These are phyloP conservation scores for Drosophila subquinaria DNA, from an alignment of 2,888 invertebrate species.

Conservation along the genomic window DNA sequence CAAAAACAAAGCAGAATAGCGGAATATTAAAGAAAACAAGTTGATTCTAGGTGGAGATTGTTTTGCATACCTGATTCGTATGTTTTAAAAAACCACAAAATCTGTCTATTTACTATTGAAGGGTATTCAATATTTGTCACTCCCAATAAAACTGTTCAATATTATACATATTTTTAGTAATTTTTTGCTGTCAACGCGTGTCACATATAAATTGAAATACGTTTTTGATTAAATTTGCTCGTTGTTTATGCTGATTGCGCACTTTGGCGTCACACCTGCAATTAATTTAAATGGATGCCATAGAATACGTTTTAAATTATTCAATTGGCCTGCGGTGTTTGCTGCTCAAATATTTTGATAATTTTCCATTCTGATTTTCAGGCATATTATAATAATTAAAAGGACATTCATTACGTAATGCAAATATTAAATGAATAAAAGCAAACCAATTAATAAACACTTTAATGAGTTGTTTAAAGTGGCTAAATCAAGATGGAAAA, in stretches of 20 bases:
- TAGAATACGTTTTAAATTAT: slow-evolving; percentile 62
- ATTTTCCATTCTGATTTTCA: slow-evolving; percentile 10
- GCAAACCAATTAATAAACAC: slow-evolving; percentile 19
- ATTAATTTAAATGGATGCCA: slow-evolving; percentile 68
- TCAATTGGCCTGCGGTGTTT: slow-evolving; percentile 26
- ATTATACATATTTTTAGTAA: not conserved
- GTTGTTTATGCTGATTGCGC: slow-evolving; percentile 67
- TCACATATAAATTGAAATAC: slow-evolving; percentile 5
- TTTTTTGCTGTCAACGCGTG: not conserved
- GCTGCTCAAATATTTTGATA: slow-evolving; percentile 30
- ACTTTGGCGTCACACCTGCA: slow-evolving; percentile 40
- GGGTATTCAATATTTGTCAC: not conserved
- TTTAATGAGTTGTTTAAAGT: not conserved
- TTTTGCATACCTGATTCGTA: no score
- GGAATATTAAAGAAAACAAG: not conserved
- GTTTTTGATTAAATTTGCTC: slow-evolving; percentile 55
- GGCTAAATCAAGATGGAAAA: not conserved
- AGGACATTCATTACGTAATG: slow-evolving; percentile 5
- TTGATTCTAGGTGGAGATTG: not conserved
- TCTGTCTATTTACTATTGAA: not conserved
- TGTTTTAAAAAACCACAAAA: not conserved
- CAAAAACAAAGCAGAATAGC: not conserved
- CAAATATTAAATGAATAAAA: slow-evolving; percentile 12
- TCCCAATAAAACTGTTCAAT: not conserved
- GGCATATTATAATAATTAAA: slow-evolving; percentile 26